phyloP scores from a whole-genome alignment of 1,140 invertebrate genomes.

The Camponotus floridanus region DNA sequence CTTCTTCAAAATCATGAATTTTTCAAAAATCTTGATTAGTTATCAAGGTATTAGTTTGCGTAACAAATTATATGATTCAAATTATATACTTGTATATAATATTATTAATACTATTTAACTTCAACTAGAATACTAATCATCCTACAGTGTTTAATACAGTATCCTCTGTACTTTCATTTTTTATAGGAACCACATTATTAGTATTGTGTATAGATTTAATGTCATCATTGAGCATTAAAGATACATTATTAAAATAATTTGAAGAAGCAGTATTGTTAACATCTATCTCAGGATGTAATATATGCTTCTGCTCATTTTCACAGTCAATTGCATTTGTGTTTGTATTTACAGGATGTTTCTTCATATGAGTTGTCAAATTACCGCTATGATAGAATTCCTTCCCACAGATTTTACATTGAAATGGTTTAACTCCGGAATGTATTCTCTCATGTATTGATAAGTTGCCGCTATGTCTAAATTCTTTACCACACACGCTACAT shows the following conservation, averaged over 20 bases:
- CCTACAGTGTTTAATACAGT: conserved; percentile 29
- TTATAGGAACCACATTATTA: conserved; percentile 71
- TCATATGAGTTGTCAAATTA: conserved; percentile 87
- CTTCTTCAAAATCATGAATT: conserved; percentile 12
- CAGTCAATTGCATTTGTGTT: conserved; percentile 66
- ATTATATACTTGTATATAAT: conserved; percentile 3
- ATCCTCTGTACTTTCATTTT: conserved; percentile 72
- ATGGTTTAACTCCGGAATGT: conserved; percentile 87
- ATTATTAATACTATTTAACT: conserved; percentile 37
- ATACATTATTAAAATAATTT: conserved; percentile 66
- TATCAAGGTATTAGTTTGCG: conserved; percentile 1
- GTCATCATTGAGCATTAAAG: conserved; percentile 54
- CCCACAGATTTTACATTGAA: conserved; percentile 90
- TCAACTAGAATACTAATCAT: conserved; percentile 63
- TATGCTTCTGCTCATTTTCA: conserved; percentile 69
- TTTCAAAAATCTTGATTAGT: conserved; percentile 1
- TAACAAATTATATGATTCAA: conserved; percentile 36
- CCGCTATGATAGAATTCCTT: conserved; percentile 90
- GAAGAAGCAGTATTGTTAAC: conserved; percentile 40
- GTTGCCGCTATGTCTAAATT: conserved; percentile 87
- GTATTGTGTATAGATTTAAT: conserved; percentile 62
- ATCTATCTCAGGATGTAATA: conserved; percentile 49
- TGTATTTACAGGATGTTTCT: conserved; percentile 80
- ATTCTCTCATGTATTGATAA: conserved; percentile 86
- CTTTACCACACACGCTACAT: conserved; percentile 86